Percentiles rank a stretch among this genome's conserved stretches.
Conservation (phyloP, 2,797 vertebrate genomes). For the Sciaenops ocellatus region DNA sequence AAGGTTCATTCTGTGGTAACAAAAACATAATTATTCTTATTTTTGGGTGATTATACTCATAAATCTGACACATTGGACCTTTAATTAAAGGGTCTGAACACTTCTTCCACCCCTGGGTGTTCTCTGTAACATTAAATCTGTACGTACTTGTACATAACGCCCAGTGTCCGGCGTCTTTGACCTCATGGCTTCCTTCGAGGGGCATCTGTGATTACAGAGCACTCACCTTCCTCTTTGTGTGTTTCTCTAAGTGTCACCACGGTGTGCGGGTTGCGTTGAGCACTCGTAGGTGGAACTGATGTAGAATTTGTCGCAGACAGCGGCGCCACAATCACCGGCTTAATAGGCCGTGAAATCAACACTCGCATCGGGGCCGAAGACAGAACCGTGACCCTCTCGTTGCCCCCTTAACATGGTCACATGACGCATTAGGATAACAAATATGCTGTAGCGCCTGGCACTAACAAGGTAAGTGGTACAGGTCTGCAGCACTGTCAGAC, state of each 20-base stretch:
- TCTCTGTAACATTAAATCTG: too few species aligned
- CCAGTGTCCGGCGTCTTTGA: background rate
- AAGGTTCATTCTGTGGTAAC: too few species aligned
- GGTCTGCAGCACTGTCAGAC: constrained; percentile 10
- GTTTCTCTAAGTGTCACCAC: constrained; percentile 19
- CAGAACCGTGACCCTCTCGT: constrained; percentile 34
- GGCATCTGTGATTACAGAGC: background rate
- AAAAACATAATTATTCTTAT: too few species aligned
- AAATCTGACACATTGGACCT: too few species aligned
- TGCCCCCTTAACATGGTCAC: constrained; percentile 52
- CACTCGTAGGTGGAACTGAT: constrained; percentile 55
- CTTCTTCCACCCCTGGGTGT: too few species aligned
- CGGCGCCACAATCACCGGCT: constrained; percentile 54
- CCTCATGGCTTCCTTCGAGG: background rate
- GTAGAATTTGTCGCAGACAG: constrained; percentile 61
- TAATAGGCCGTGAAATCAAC: constrained; percentile 78
- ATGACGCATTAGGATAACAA: constrained; percentile 63
- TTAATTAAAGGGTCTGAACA: too few species aligned
- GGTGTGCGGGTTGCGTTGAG: background rate
- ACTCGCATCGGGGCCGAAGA: constrained; percentile 39
- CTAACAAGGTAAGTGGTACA: constrained; percentile 57
- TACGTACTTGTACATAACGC: too few species aligned
- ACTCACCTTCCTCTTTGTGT: constrained; percentile 19
- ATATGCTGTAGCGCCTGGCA: constrained; percentile 35
- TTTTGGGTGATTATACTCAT: too few species aligned